phyloP scores from a whole-genome alignment of 2,888 invertebrate genomes.

The Trichopoda pennipes region DNA sequence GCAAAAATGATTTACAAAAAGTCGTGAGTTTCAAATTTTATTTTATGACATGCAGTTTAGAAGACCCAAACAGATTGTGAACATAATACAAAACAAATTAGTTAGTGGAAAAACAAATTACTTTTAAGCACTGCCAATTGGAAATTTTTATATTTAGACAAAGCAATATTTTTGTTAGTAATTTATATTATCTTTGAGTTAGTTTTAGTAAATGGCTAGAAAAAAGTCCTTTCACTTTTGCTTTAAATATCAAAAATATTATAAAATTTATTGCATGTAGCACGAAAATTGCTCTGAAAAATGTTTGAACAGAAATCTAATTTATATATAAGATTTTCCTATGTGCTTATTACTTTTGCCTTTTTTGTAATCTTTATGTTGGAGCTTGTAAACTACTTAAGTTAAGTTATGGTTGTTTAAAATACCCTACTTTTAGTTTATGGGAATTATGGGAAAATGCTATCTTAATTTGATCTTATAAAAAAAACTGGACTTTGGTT shows the following conservation, averaged over 20 bases:
- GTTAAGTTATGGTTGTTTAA: conserved; percentile 6
- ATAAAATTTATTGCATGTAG: conserved; percentile 60
- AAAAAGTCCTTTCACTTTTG: conserved; percentile 61
- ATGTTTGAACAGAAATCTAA: conserved; percentile 34
- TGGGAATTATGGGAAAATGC: conserved; percentile 11
- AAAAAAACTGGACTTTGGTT: neutral
- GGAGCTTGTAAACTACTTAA: conserved; percentile 19
- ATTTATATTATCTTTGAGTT: neutral
- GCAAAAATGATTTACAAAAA: conserved; percentile 20
- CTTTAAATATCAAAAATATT: conserved; percentile 21
- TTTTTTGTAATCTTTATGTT: conserved; percentile 8
- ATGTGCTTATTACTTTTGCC: conserved; percentile 34
- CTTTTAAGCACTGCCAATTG: conserved; percentile 4
- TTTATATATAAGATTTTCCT: conserved; percentile 38
- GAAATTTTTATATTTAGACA: conserved; percentile 13
- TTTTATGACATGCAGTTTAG: conserved; percentile 56
- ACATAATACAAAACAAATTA: conserved; percentile 56
- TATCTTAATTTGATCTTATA: conserved; percentile 48
- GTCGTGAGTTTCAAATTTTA: conserved; percentile 60
- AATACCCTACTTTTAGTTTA: conserved; percentile 34
- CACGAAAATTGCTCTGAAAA: conserved; percentile 61
- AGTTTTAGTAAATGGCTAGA: neutral
- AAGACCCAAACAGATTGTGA: conserved; percentile 52
- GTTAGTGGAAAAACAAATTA: conserved; percentile 50
- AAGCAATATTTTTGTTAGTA: neutral